Conservation (phyloP, 2,113 vertebrate genomes). For the Ramphastos sulfuratus region DNA sequence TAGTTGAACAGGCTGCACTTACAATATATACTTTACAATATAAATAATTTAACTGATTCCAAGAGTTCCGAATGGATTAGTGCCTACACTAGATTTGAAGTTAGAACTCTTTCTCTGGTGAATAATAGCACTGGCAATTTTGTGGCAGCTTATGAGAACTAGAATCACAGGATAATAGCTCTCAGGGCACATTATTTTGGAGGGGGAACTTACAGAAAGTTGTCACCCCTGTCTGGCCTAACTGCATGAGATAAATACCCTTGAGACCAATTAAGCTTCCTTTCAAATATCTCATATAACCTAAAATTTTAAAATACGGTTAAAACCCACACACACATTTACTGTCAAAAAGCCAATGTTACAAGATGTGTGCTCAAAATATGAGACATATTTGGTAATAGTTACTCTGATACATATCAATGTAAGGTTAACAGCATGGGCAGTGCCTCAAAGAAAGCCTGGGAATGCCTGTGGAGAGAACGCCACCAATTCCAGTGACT, state of each 20-base stretch:
- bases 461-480: neutral
- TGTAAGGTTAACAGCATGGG: neutral
- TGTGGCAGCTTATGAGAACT: neutral
- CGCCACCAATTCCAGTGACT: neutral
- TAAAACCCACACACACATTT: neutral
- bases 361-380: neutral
- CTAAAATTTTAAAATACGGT: neutral
- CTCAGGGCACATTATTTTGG: neutral
- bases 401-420: neutral
- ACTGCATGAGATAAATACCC: neutral
- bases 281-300: neutral
- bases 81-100: neutral
- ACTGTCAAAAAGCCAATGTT: neutral
- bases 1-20: neutral
- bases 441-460: neutral
- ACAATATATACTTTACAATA: neutral
- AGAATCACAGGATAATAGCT: neutral
- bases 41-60: neutral
- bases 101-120: neutral
- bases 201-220: neutral
- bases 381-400: neutral
- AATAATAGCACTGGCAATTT: neutral
- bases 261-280: neutral
- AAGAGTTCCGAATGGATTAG: neutral
- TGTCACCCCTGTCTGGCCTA: neutral